A percentile compares a stretch with the other conserved stretches of the same genome.
Conservation (phyloP, 2,113 vertebrate genomes). For the Hemibagrus wyckioides region DNA sequence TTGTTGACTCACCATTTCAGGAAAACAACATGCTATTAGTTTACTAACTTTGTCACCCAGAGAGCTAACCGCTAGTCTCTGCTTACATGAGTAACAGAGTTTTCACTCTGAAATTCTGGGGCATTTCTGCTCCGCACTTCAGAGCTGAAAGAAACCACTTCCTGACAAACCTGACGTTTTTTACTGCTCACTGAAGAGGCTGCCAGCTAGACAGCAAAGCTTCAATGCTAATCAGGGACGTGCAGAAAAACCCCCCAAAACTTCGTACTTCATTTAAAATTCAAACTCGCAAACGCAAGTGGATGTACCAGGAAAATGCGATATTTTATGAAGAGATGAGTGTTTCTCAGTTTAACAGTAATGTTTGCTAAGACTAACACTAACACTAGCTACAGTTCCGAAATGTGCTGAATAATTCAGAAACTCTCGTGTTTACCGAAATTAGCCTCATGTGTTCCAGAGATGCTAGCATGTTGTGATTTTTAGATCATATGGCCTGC, state of each 20-base stretch:
- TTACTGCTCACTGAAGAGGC: neutral
- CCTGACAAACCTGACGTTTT: constrained; percentile 20
- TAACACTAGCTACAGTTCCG: neutral
- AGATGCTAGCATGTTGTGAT: neutral
- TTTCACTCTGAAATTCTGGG: neutral
- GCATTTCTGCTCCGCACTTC: neutral
- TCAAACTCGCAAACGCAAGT: no score
- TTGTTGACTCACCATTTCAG: constrained; percentile 46
- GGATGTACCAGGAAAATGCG: no score
- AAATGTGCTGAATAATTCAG: neutral
- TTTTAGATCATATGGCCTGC: neutral
- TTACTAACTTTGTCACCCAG: constrained; percentile 8
- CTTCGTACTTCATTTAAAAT: no score
- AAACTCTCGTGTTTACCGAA: neutral
- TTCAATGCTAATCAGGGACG: neutral
- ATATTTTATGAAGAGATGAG: neutral
- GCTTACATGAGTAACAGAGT: neutral
- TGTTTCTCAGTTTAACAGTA: neutral
- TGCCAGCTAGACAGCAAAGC: neutral
- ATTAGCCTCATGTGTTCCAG: neutral
- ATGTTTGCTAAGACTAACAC: constrained; percentile 10
- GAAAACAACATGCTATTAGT: constrained; percentile 29
- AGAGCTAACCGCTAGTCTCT: neutral
- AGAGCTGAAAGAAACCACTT: constrained; percentile 39
- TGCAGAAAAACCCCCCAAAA: no score